Percentiles rank a stretch among this genome's conserved stretches.
Conservation (phyloP, 2,113 vertebrate species). For the Hydrochoerus hydrochaeris region DNA sequence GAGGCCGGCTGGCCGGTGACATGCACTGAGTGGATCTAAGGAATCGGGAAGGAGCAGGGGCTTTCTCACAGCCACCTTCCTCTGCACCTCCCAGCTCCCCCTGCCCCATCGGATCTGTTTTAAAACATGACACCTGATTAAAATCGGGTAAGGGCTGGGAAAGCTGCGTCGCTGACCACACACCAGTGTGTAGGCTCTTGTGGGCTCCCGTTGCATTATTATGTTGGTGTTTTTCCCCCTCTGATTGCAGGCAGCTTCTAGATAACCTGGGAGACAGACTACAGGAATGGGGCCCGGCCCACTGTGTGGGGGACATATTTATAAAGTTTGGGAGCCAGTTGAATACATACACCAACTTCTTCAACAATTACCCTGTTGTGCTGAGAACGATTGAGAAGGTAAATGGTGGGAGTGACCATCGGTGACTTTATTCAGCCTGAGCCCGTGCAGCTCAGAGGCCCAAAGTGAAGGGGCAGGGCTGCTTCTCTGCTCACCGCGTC, state of each 20-base stretch:
- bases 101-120: not conserved
- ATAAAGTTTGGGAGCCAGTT: conserved; percentile 87
- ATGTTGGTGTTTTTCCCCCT: not conserved
- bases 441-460: not conserved
- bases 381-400: conserved; percentile 91
- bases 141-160: not conserved
- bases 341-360: conserved; percentile 88
- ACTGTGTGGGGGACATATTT: conserved; percentile 89
- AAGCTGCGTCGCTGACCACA: not conserved
- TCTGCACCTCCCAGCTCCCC: not conserved
- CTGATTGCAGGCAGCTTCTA: conserved; percentile 83
- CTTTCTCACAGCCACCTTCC: too few relatives aligned
- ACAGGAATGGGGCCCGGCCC: conserved; percentile 87
- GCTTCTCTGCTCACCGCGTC: not conserved
- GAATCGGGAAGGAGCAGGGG: not conserved
- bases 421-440: not conserved
- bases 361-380: conserved; percentile 90
- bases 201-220: not conserved
- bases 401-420: not conserved
- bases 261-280: conserved; percentile 84
- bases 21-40: not conserved
- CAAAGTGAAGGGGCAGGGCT: not conserved
- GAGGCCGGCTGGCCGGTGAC: not conserved
- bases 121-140: too few relatives aligned
- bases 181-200: not conserved